Evolutionary conservation across 2,888 invertebrate species (phyloP), one percentile per base, ranked within the genome.

Genomic region (Ditula angustiorana): DNA sequence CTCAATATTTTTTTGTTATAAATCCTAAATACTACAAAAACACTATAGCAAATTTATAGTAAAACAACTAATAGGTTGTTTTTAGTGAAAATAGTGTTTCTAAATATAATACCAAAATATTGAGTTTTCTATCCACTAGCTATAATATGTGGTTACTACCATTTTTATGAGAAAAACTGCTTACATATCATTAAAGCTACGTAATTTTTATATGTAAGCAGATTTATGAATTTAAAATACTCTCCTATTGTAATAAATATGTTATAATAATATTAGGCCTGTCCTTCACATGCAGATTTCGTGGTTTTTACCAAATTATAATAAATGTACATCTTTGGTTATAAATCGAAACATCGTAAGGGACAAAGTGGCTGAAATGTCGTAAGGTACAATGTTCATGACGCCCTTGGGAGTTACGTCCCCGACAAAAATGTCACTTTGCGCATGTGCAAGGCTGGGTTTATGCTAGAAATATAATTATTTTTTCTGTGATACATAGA

Each of bases 401-500:
- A 37, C 49, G 52, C n/a, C n/a, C n/a, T n/a, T 33, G 21, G n/a
- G 3, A 8, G 44, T 24, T 16, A 46, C 33, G 33, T 50, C 23
- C 23, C 8, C 26, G 16, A 28, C 16, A 16, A 56, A 57, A 35
- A 49, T 28, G n/a, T 19, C n/a, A 58, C 26, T 63, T 58, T 50
- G 63, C 52, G 26, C 52, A 52, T 58, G 57, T 58, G 52, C 10
- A 19, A 50, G 49, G 37, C 16, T 10, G 57, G 52, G 50, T 63
- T 77, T 81, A 82, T 74, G 81, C 83, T 84, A 85, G 85, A 78
- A 77, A 80, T 83, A 82, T 87, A 88, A 89, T 92, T 92, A 90
- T 92, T 88, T 90, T 90, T 92, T 92, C 92, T 92, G 92, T 92
- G 92, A 92, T 92, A 92, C 86, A 85, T 92, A 92, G 91, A 85